Evolutionary conservation across 2,113 vertebrate genomes (phyloP).

Genomic region (Rhipidura dahli): DNA sequence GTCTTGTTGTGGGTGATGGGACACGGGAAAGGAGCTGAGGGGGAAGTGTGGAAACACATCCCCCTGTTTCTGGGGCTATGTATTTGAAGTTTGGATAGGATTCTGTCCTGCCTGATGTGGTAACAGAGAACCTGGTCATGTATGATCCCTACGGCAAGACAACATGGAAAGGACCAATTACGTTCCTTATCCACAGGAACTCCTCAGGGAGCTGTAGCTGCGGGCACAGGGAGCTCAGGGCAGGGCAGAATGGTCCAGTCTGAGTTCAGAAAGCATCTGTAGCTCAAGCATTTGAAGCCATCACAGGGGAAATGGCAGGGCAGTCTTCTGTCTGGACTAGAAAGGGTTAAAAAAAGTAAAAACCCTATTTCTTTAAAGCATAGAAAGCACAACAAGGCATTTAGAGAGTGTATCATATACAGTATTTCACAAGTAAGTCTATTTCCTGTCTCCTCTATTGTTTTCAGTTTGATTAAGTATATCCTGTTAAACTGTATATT

Average conservation of each 20-base stretch:
- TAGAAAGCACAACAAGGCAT: constrained; percentile 41
- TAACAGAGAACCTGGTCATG: neutral
- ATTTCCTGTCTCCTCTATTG: constrained; percentile 80
- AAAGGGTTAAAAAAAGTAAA: neutral
- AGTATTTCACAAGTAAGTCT: constrained; percentile 75
- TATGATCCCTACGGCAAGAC: neutral
- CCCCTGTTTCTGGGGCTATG: fast-evolving
- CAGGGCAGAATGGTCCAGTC: neutral
- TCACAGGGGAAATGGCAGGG: fast-evolving
- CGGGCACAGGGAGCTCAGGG: neutral
- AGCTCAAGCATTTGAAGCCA: neutral
- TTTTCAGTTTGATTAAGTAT: constrained; percentile 82
- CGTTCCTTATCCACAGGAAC: fast-evolving
- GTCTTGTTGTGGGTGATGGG: neutral
- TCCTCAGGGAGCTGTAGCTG: neutral
- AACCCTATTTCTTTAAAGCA: constrained; percentile 2
- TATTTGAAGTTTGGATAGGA: fast-evolving
- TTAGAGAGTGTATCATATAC: constrained; percentile 73
- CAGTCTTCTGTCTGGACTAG: neutral
- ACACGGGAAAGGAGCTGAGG: neutral
- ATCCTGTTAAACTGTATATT: constrained; percentile 86
- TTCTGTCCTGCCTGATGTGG: neutral
- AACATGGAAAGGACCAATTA: neutral
- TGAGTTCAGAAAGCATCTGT: neutral
- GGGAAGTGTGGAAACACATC: neutral